Percentiles rank a stretch among this genome's conserved stretches.
These are phyloP conservation scores for Bufo gargarizans DNA, from an alignment of 2,113 vertebrate species.

Conservation along the genomic window DNA sequence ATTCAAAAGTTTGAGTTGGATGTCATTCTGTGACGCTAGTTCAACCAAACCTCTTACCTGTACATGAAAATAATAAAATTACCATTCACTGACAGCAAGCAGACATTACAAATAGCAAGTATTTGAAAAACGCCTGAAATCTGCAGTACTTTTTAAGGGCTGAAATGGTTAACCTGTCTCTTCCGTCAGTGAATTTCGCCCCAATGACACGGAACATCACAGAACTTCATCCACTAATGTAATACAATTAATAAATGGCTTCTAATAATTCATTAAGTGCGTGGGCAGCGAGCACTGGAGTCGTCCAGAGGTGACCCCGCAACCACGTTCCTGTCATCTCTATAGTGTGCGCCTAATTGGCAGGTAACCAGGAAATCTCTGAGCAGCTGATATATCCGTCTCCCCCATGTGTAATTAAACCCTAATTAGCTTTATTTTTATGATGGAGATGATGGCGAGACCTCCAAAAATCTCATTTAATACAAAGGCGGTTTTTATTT, in stretches of 20 bases:
- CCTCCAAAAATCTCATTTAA: not conserved
- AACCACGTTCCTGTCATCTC: not conserved
- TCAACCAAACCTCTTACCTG: too few relatives aligned
- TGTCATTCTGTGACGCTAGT: too few relatives aligned
- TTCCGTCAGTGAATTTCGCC: not conserved
- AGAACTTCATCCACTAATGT: conserved; percentile 8
- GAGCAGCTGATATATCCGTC: not conserved
- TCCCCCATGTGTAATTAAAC: not conserved
- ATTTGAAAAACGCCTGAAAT: not conserved
- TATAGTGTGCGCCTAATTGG: not conserved
- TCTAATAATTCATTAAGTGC: conserved; percentile 1
- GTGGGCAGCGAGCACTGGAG: not conserved
- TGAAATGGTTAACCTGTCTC: not conserved
- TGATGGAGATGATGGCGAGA: not conserved
- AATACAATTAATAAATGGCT: conserved; percentile 23
- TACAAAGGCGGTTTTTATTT: not conserved
- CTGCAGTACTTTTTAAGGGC: not conserved
- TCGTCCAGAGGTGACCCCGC: conserved; percentile 15
- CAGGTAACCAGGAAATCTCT: conserved; percentile 17
- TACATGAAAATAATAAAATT: not conserved
- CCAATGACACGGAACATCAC: not conserved
- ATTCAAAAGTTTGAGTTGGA: too few relatives aligned
- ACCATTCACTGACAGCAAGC: not conserved
- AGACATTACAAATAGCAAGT: too few relatives aligned
- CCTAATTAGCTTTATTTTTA: conserved; percentile 11